These are phyloP conservation scores for Biston betularia DNA, from an alignment of 2,888 invertebrate species.

Conservation along the genomic window DNA sequence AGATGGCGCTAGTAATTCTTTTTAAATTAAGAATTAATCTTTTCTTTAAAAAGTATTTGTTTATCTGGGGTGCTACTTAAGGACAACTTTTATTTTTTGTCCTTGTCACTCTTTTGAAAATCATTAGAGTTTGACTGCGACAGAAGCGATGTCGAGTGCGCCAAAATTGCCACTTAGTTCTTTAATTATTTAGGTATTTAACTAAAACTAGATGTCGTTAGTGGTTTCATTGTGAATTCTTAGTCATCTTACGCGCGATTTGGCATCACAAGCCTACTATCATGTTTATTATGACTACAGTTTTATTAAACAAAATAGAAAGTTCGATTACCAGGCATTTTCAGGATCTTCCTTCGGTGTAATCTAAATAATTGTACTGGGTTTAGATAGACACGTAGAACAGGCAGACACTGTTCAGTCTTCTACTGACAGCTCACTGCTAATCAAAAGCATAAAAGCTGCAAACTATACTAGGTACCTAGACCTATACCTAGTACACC, in stretches of 20 bases:
- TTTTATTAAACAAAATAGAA: background rate
- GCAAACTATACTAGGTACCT: too few species aligned
- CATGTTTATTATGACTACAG: background rate
- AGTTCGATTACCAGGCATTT: background rate
- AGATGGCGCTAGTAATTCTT: constrained; percentile 22
- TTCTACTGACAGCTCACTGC: too few species aligned
- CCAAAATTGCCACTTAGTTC: constrained; percentile 1
- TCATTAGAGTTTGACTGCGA: background rate
- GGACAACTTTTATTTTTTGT: background rate
- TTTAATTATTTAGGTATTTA: background rate
- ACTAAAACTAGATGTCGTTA: constrained; percentile 46
- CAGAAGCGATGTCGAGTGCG: background rate
- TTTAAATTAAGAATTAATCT: background rate
- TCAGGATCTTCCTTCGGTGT: background rate
- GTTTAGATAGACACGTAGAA: too few species aligned
- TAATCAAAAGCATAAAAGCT: too few species aligned
- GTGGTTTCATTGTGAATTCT: constrained; percentile 14
- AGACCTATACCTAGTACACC: too few species aligned
- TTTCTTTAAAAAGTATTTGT: too few species aligned
- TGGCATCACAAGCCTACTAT: constrained; percentile 17
- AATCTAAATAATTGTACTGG: too few species aligned
- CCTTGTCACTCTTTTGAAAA: background rate
- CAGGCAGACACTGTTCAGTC: too few species aligned
- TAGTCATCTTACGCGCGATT: background rate
- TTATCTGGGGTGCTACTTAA: background rate